Base-by-base conservation (phyloP, 2,888 invertebrate genomes). In the Amphiduros pacificus region DNA sequence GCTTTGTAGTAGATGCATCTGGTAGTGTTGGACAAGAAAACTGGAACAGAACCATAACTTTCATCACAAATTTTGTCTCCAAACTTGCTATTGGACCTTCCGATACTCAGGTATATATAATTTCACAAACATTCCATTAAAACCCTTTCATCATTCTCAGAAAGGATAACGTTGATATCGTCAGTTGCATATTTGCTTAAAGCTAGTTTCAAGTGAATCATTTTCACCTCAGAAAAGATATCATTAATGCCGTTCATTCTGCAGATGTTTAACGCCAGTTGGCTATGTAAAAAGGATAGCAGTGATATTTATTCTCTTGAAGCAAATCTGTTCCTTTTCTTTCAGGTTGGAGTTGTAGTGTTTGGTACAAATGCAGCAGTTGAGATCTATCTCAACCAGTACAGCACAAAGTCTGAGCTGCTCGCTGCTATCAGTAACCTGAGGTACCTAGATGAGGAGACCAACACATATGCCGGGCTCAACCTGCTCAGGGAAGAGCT, bases 21-120 rank as follows among this genome's bases (percentile, higher is more conserved):
- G 49, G 49, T 3, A 40, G 40, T 2, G 49, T 56, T n/a, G 56
- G 56, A 20, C 44, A 56, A 20, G 56, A 28, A 24, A 49, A 56
- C 56, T 48, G 44, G 56, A 28, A 29, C 27, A 44, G 56, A 29
- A 56, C 31, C 48, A 44, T 56, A 20, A 31, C 48, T n/a, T 56
- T 56, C 24, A 9, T 56, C 17, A 56, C 44, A 31, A 49, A 56
- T 41, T 32, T 56, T n/a, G 56, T 28, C 3, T 41, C 36, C 28
- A 22, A 41, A 55, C 41, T 55, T 28, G 55, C 36, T n/a, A 55
- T 55, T 22, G 55, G 55, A 1, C 55, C 55, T 28, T 2, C 11
- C 14, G 40, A 40, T 36, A 55, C 24, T 27, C 55, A n/a, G n/a
- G n/a, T n/a, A n/a, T n/a, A n/a, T n/a, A n/a, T n/a, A n/a, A n/a